These are phyloP conservation scores for Drosophila mulleri DNA, from an alignment of 2,888 invertebrate species.

Conservation along the genomic window DNA sequence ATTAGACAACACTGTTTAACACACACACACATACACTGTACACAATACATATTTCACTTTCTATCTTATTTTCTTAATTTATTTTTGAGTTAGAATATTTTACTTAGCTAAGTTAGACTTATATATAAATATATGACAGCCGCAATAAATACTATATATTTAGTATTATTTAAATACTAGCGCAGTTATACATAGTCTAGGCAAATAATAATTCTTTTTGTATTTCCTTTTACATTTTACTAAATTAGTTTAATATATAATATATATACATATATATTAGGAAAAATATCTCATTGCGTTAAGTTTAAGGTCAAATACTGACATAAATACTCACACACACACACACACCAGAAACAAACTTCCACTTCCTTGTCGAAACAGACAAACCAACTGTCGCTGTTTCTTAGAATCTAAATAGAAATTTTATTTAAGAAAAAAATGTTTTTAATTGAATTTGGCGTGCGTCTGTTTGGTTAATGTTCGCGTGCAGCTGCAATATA, in stretches of 20 bases:
- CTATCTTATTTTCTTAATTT: constrained; percentile 11
- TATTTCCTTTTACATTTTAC: not conserved
- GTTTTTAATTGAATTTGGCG: not conserved
- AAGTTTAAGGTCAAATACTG: constrained; percentile 72
- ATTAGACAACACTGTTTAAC: constrained; percentile 22
- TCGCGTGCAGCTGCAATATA: constrained; percentile 23
- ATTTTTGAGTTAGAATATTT: constrained; percentile 4
- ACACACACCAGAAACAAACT: not conserved
- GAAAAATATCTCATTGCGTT: constrained; percentile 47
- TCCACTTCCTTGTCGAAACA: constrained; percentile 22
- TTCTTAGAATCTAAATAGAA: not conserved
- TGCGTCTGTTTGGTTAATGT: not conserved
- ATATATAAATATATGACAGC: not conserved
- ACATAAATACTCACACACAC: constrained; percentile 6
- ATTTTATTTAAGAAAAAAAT: constrained; percentile 16
- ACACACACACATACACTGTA: constrained; percentile 18
- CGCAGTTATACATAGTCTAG: constrained; percentile 8
- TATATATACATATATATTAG: not conserved
- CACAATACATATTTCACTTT: constrained; percentile 17
- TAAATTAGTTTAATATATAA: constrained; percentile 4
- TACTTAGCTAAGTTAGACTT: constrained; percentile 29
- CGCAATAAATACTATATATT: not conserved
- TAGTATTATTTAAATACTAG: constrained; percentile 21
- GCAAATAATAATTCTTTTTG: not conserved
- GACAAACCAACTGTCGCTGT: constrained; percentile 23